Evolutionary conservation across 2,113 vertebrate species (phyloP), one percentile per base, ranked within the genome.

Genomic region (Chitala chitala): DNA sequence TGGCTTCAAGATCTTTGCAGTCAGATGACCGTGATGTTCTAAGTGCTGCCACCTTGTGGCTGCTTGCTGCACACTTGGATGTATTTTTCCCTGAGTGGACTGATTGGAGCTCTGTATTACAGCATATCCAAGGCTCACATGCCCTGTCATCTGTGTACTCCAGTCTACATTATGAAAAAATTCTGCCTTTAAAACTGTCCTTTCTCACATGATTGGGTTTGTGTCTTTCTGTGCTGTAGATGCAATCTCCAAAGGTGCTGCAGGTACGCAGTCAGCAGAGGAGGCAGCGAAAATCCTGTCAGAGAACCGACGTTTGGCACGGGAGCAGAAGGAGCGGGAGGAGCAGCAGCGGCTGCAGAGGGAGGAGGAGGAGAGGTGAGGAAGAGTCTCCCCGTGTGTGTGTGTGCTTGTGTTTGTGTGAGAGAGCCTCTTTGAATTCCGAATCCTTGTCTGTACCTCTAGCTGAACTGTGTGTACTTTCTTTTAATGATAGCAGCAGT

Each of bases 271-370:
- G 77, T 93, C 89, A 0, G 93, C 92, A 2, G 90, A 94, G 36
- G 92, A 93, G 80, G 92, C 93, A 15, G 91, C 92, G 17, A 95
- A 93, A 88, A 92, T 94, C 81, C 85, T 95, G 82, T 85, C 93
- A 1, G 93, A 94, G 84, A 95, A 93, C 76, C 91, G 91, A 1
- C 90, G 92, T 51, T 82, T 95, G 74, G 93, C 91, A 75, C 87
- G 90, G 12, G 94, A 95, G 81, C 94, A 94, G 69, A 93, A 91
- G 44, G 92, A 94, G 58, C 87, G 84, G 33, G 91, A 94, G 74
- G 94, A 93, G 80, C 90, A 87, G 78, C 92, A 93, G 69, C 86
- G 88, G 80, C 59, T 90, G 75, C 92, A 92, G 80, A 92, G 81
- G 68, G 92, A 93, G 77, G 90, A 91, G 71, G 89, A 93, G 81